These are phyloP conservation scores for Drosophila triauraria DNA, from an alignment of 1,140 invertebrate species.

Conservation along the genomic window DNA sequence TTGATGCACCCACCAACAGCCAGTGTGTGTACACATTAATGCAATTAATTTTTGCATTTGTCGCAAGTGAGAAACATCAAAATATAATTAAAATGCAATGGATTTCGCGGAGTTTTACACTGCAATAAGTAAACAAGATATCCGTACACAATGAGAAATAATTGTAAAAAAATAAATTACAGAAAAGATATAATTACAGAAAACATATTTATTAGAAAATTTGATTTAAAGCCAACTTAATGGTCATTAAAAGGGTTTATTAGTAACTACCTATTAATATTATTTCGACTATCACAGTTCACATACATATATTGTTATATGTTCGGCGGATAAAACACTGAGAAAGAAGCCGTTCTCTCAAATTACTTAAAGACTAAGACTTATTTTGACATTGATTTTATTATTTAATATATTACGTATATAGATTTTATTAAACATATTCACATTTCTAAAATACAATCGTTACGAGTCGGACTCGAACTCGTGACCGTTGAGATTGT, in stretches of 20 bases:
- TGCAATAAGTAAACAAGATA: slow-evolving; percentile 13
- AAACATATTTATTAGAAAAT: not conserved
- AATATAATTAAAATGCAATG: slow-evolving; percentile 63
- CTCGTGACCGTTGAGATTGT: too few species aligned
- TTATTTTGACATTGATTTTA: too few species aligned
- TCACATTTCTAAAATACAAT: too few species aligned
- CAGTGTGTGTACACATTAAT: slow-evolving; percentile 54
- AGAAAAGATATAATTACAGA: not conserved
- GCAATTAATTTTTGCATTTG: slow-evolving; percentile 72
- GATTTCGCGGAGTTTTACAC: slow-evolving; percentile 38
- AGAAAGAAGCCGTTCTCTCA: too few species aligned
- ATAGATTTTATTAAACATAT: too few species aligned
- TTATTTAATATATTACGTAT: too few species aligned
- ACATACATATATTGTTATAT: too few species aligned
- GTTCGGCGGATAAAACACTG: not conserved
- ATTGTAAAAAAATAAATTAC: too few species aligned
- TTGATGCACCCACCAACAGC: not conserved
- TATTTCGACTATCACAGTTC: too few species aligned
- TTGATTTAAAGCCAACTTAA: not conserved
- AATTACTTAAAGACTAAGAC: too few species aligned
- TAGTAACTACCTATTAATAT: too few species aligned
- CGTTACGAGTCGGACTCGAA: too few species aligned
- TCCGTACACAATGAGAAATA: not conserved
- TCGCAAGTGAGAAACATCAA: slow-evolving; percentile 51
- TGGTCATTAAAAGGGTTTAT: not conserved